These are phyloP conservation scores for Popillia japonica DNA, from an alignment of 1,140 invertebrate genomes.

Conservation along the genomic window DNA sequence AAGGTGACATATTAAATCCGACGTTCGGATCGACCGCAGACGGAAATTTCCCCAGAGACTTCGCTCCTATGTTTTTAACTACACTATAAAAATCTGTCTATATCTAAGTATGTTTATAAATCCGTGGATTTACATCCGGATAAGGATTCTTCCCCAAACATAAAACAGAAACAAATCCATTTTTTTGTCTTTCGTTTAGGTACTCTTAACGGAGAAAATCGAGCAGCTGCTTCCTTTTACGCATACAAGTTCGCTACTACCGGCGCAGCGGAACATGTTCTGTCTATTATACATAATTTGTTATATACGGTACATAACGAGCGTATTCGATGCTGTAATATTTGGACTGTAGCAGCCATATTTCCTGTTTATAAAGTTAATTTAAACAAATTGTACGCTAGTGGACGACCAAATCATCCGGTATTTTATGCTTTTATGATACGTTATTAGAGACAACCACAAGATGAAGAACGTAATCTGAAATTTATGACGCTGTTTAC, in stretches of 20 bases:
- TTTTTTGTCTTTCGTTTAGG: constrained; percentile 35
- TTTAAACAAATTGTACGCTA: constrained; percentile 20
- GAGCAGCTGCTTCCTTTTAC: constrained; percentile 23
- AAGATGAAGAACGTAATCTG: not conserved
- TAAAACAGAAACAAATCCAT: constrained; percentile 41
- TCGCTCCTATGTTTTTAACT: constrained; percentile 43
- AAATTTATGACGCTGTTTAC: not conserved
- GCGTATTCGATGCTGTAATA: constrained; percentile 1
- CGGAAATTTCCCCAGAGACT: constrained; percentile 45
- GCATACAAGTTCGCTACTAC: constrained; percentile 1
- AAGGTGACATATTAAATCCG: constrained; percentile 49
- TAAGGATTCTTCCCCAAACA: constrained; percentile 38
- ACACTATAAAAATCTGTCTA: constrained; percentile 42
- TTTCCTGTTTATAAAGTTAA: constrained; percentile 34
- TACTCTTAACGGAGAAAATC: constrained; percentile 24
- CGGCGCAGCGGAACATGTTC: not conserved
- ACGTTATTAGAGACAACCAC: constrained; percentile 16
- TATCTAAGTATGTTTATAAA: constrained; percentile 42
- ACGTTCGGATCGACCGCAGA: constrained; percentile 47
- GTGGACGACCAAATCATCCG: constrained; percentile 15
- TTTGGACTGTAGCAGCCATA: not conserved
- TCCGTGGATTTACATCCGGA: constrained; percentile 40
- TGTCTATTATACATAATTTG: constrained; percentile 1
- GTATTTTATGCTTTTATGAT: constrained; percentile 17
- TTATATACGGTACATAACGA: constrained; percentile 3